Base-by-base conservation (phyloP, 2,797 vertebrate genomes). In the Rhadinocentrus ornatus region DNA sequence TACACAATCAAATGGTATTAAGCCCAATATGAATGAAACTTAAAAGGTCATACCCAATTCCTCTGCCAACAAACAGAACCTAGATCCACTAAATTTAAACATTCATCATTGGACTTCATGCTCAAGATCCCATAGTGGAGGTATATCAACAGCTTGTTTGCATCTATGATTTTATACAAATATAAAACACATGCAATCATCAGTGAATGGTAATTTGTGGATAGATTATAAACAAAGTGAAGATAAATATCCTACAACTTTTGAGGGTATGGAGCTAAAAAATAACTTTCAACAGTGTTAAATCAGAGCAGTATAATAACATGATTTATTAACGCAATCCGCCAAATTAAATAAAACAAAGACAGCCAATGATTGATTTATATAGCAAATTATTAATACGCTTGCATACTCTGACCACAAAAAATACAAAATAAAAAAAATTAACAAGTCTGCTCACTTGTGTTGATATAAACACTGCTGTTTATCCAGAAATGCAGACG, bases 1-100 rank as follows among this genome's bases (percentile, higher is more conserved):
- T 81, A 88, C 80, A 90, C 71, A 84, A 82, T 78, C 75, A 78
- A 83, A 84, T 78, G 68, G 87, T 81, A 84, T 85, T 84, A 84
- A 89, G 66, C 64, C 80, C 66, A 71, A 70, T 62, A 85, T 81
- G 78, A 80, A 73, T 76, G 54, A 75, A 84, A 86, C 84, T 78
- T 88, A 88, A 86, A n/a, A 92, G 69, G 78, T 63, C 69, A 78
- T 73, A 82, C 50, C 80, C 52, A 13, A 80, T 68, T 72, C 46
- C 39, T 22, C 55, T 34, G 39, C 37, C 53, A 75, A 78, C 32
- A 78, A 69, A 72, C 32, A 64, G 60, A 77, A 66, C 35, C 48
- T 73, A 13, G n/a, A 67, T 61, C 26, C 15, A 80, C 22, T 66
- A 76, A 71, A 68, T 74, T 72, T 31, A 65, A 81, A 74, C 54